Conservation (phyloP, 1,140 invertebrate genomes). For the Aphaenogaster rudis region DNA sequence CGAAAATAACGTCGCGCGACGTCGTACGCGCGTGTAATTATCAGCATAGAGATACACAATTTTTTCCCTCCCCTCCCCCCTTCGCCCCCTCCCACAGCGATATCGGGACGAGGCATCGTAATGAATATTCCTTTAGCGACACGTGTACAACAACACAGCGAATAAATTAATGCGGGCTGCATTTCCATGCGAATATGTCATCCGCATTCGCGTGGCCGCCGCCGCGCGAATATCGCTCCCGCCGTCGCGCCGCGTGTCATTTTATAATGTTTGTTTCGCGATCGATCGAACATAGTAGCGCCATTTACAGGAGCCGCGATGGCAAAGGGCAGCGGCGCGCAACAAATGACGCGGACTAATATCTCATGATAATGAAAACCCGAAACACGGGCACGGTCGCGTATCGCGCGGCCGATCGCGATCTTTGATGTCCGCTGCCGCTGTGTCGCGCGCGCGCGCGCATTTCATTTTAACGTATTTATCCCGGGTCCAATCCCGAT, state of each 20-base stretch:
- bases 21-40: background rate
- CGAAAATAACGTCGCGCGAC: conserved; percentile 16
- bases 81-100: background rate
- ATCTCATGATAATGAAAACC: conserved; percentile 59
- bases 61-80: background rate
- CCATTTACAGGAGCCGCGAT: conserved; percentile 51
- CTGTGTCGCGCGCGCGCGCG: background rate
- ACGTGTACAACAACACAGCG: conserved; percentile 34
- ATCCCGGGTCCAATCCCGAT: conserved; percentile 46
- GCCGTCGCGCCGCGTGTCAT: conserved; percentile 45
- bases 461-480: conserved; percentile 45
- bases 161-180: conserved; percentile 58
- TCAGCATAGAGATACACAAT: background rate
- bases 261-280: conserved; percentile 66
- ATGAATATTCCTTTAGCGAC: conserved; percentile 63
- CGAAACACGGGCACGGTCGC: conserved; percentile 14
- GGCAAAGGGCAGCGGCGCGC: conserved; percentile 49
- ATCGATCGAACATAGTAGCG: conserved; percentile 57
- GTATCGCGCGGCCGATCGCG: conserved; percentile 36
- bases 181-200: conserved; percentile 65
- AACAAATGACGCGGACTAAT: conserved; percentile 58
- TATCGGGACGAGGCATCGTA: conserved; percentile 27
- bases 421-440: conserved; percentile 16
- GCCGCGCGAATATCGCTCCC: conserved; percentile 44
- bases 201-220: conserved; percentile 55